Conservation (phyloP, 2,797 vertebrate genomes). For the Champsocephalus esox region DNA sequence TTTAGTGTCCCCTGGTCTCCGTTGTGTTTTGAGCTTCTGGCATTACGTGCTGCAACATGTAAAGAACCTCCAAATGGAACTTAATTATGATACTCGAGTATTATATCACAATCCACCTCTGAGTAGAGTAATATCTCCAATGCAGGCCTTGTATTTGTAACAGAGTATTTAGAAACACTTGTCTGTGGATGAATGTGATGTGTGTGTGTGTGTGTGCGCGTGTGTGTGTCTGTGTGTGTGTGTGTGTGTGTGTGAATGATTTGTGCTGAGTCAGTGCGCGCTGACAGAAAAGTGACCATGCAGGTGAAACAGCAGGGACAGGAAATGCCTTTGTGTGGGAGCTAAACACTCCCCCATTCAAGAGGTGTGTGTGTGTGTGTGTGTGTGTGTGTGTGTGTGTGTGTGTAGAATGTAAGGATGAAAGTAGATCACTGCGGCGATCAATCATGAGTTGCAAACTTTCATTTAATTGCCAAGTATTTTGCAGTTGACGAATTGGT, state of each 20-base stretch:
- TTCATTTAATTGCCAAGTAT: too few relatives aligned
- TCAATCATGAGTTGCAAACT: too few relatives aligned
- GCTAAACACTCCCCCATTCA: slow-evolving; percentile 64
- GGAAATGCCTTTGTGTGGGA: slow-evolving; percentile 71
- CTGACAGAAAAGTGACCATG: slow-evolving; percentile 69
- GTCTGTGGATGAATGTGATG: slow-evolving; percentile 47
- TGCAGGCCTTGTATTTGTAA: too few relatives aligned
- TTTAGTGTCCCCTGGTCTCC: too few relatives aligned
- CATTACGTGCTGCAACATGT: too few relatives aligned
- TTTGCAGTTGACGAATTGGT: too few relatives aligned
- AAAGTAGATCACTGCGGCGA: too few relatives aligned
- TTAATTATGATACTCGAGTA: too few relatives aligned
- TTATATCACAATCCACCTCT: too few relatives aligned
- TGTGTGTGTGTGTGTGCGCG: neutral
- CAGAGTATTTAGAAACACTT: slow-evolving; percentile 65
- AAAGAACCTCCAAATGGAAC: too few relatives aligned
- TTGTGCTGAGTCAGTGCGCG: slow-evolving; percentile 74
- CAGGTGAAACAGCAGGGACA: slow-evolving; percentile 77
- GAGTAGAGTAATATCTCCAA: too few relatives aligned
- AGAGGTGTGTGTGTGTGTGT: slow-evolving; percentile 11
- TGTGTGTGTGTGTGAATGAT: slow-evolving; percentile 53
- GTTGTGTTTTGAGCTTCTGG: too few relatives aligned
- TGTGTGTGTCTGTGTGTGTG: slow-evolving; percentile 30
- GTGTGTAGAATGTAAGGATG: slow-evolving; percentile 10
- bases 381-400: neutral